Base-by-base conservation (phyloP, 30 jellyfish, hydroid and myxozoan genomes). In the Aurelia coerulea region DNA sequence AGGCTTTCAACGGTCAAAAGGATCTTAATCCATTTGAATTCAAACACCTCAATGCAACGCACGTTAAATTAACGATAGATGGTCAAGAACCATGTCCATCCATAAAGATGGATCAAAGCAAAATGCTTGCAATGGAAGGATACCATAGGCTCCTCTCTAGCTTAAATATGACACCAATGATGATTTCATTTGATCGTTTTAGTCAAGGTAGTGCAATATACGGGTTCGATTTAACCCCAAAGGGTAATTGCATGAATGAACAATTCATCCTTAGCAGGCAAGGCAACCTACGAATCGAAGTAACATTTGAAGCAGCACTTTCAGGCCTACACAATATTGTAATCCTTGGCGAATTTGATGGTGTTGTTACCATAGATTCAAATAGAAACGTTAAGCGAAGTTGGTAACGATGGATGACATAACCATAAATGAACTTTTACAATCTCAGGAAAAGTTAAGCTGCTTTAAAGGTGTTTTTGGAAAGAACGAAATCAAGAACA, bases 11-110 rank as follows among this genome's bases (percentile, higher is more conserved):
- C 67, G 91, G 76, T 42, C 1, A 4, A 4, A 15, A 12, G 4
- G 42, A 66, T 3, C 7, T 37, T 42, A 82, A 82, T 77, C 89
- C 89, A 3, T 84, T 84, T 58, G 51, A 84, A 6, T 84, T 84
- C n/a, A 70, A 39, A 3, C 81, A 71, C 41, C 29, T 7, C 17
- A 3, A 31, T 1, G 63, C 60, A 3, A 37, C 5, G 2, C 37
- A 34, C 10, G 88, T 59, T 1, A 31, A 32, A 4, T 65, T 77
- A 1, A 58, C 70, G 9, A 68, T 79, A 9, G 58, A 79, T 50
- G 52, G 52, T 2, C 79, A 79, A 52, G 56, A 64, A 16, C 31
- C 64, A 15, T 7, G 79, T 1, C 89, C 79, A 10, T 59, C 89
- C 11, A 54, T 79, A 8, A 34, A 37, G 10, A 10, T 79, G 81